Evolutionary conservation across 1,140 invertebrate genomes (phyloP), one percentile per base, ranked within the genome.

Genomic region (Solenopsis invicta): DNA sequence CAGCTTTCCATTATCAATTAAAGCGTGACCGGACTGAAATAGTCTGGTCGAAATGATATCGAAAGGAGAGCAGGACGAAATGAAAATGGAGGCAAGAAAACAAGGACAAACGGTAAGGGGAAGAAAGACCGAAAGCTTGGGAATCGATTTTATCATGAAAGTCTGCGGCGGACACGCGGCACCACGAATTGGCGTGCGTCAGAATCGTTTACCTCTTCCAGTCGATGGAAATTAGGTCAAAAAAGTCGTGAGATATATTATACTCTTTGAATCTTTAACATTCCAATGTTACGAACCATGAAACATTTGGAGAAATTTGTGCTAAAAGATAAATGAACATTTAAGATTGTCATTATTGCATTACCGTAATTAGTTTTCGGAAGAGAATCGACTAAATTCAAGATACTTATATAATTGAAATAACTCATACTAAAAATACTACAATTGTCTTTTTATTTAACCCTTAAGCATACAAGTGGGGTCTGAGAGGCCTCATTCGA

Each of bases 1-100:
- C 80, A 84, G 80, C 80, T 84, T 74, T 84, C 80, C 69, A 84
- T 84, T 84, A 84, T 84, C 69, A 84, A 84, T 84, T 84, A 84
- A 84, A 84, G 80, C 29, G 45, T 84, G 69, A 84, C 54, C 80
- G 54, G 24, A 75, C 69, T 41, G 56, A 84, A 84, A 84, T 84
- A 84, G 69, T 41, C 10, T 8, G 67, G 37, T 72, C 66, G 67
- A 82, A 82, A 82, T 82, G 80, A 82, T 72, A 82, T 72, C 67
- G 77, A 81, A 81, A 81, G 64, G 34, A 81, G 77, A 74, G 67
- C 24, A 61, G 52, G 52, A 81, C 50, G 37, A 81, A 81, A 74
- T 74, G 67, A 72, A 82, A 82, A 82, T 54, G 54, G 2, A 67
- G 29, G 34, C 56, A 10, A 21, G 29, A 66, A 18, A 50, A 29